A percentile compares a stretch with the other conserved stretches of the same genome.
phyloP scores from a whole-genome alignment of 2,888 invertebrate species.

The Girardia tigrina region DNA sequence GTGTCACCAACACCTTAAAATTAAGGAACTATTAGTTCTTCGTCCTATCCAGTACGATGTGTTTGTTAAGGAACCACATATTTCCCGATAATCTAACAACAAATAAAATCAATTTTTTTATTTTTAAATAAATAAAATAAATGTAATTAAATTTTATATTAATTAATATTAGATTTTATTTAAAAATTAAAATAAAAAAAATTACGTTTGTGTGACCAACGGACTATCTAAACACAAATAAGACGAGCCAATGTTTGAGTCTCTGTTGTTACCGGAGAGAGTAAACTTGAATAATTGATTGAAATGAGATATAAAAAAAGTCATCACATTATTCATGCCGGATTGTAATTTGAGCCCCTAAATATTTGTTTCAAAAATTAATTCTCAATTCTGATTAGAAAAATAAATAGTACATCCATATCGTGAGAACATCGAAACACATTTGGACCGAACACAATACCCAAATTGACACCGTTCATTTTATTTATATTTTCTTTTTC shows the following conservation, averaged over 20 bases:
- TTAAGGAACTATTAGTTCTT: too few species aligned
- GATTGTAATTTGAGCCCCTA: slow-evolving; percentile 14
- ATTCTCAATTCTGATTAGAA: not conserved
- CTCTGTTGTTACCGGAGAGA: not conserved
- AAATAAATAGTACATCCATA: slow-evolving; percentile 38
- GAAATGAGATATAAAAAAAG: not conserved
- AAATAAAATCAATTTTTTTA: too few species aligned
- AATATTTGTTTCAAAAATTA: not conserved
- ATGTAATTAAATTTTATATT: too few species aligned
- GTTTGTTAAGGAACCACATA: too few species aligned
- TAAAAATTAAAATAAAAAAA: not conserved
- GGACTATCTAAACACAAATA: not conserved
- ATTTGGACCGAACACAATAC: slow-evolving; percentile 52
- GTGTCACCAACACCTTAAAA: too few species aligned
- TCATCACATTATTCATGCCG: slow-evolving; percentile 1
- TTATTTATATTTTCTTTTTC: slow-evolving; percentile 47
- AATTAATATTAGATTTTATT: too few species aligned
- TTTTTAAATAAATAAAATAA: too few species aligned
- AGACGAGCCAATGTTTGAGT: not conserved
- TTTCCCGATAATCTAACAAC: too few species aligned
- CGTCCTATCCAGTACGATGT: too few species aligned
- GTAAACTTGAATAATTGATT: not conserved
- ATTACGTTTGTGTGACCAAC: not conserved
- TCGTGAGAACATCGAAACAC: slow-evolving; percentile 49
- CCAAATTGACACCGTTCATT: slow-evolving; percentile 50